phyloP scores from a whole-genome alignment of 2,113 vertebrate genomes.

The Paratilapia polleni region DNA sequence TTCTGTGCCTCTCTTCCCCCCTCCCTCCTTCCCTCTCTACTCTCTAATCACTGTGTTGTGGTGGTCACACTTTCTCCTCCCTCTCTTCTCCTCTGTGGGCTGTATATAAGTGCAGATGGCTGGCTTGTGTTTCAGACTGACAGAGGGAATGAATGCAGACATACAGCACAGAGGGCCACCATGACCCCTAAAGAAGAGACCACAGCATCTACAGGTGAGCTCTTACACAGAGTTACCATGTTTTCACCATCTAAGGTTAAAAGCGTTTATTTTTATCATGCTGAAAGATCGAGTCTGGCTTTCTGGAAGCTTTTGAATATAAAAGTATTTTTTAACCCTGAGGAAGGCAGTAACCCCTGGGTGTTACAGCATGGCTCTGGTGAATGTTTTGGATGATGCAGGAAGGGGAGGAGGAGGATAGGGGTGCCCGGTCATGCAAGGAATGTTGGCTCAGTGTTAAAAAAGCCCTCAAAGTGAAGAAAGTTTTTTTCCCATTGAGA shows the following conservation, averaged over 20 bases:
- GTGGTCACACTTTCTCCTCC: constrained; percentile 68
- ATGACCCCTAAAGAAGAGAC: constrained; percentile 39
- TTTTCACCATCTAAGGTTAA: neutral
- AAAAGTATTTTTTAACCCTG: constrained; percentile 37
- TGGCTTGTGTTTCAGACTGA: constrained; percentile 64
- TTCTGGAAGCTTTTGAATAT: constrained; percentile 12
- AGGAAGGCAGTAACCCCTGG: constrained; percentile 3
- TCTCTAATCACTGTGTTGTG: constrained; percentile 77
- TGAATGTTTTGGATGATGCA: constrained; percentile 47
- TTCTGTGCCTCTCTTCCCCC: constrained; percentile 35
- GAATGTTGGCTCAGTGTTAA: constrained; percentile 60
- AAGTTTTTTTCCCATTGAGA: constrained; percentile 11
- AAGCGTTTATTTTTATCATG: neutral
- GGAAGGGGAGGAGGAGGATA: constrained; percentile 7
- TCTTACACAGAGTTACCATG: neutral
- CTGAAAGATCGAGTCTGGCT: neutral
- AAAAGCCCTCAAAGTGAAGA: constrained; percentile 20
- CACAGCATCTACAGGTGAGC: constrained; percentile 60
- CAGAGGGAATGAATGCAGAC: constrained; percentile 40
- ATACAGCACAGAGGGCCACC: constrained; percentile 25
- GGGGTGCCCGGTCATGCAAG: constrained; percentile 36
- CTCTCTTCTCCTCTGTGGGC: constrained; percentile 32
- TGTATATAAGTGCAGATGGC: constrained; percentile 71
- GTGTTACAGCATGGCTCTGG: constrained; percentile 1
- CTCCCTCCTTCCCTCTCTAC: constrained; percentile 25